Evolutionary conservation across 2,888 invertebrate genomes (phyloP).

Genomic region (Aphrophora alni): DNA sequence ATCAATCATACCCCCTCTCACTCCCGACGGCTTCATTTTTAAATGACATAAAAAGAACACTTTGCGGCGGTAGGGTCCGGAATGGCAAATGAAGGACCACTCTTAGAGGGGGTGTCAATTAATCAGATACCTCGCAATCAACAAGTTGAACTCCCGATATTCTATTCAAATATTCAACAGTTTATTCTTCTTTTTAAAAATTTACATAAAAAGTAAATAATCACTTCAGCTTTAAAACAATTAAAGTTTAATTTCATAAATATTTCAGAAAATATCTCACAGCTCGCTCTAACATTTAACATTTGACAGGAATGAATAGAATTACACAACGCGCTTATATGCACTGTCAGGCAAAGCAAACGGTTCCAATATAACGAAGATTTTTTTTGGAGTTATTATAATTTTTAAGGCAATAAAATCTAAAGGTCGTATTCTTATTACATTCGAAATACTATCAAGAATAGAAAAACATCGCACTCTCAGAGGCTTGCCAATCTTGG

Average conservation of each 20-base stretch:
- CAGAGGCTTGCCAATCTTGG: too few relatives aligned
- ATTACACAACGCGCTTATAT: too few relatives aligned
- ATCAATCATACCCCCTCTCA: constrained; percentile 69
- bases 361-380: too few relatives aligned
- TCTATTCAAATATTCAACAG: background rate
- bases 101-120: background rate
- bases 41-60: constrained; percentile 41
- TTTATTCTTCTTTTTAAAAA: background rate
- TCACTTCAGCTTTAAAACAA: background rate
- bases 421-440: too few relatives aligned
- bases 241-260: background rate
- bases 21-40: constrained; percentile 45
- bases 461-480: too few relatives aligned
- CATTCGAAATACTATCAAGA: too few relatives aligned
- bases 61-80: background rate
- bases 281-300: too few relatives aligned
- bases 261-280: too few relatives aligned
- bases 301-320: too few relatives aligned
- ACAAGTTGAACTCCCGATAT: background rate
- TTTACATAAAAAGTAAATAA: background rate
- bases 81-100: background rate
- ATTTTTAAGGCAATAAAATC: too few relatives aligned
- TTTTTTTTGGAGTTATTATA: too few relatives aligned
- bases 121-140: background rate
- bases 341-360: too few relatives aligned